A percentile compares a stretch with the other conserved stretches of the same genome.
These are phyloP conservation scores for Fragariocoptes setiger DNA, from an alignment of 1,140 invertebrate genomes.

Conservation along the genomic window DNA sequence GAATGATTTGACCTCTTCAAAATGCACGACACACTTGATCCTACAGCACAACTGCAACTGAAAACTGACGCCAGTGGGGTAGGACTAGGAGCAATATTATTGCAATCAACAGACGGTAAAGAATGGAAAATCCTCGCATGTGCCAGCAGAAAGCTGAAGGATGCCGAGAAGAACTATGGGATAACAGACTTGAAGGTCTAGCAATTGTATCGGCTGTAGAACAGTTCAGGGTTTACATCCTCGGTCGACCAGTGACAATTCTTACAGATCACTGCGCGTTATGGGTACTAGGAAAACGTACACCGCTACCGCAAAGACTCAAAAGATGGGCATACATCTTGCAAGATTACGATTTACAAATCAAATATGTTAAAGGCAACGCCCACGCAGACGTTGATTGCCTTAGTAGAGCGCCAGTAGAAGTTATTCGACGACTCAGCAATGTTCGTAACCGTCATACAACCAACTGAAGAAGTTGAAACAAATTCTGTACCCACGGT, in stretches of 20 bases:
- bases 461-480: too few species aligned
- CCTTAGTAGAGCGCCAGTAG: not conserved
- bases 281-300: not conserved
- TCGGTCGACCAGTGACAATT: conserved; percentile 13
- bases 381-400: not conserved
- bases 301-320: not conserved
- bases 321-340: not conserved
- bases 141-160: conserved; percentile 6
- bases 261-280: conserved; percentile 12
- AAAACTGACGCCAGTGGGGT: conserved; percentile 8
- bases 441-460: too few species aligned
- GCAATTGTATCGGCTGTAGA: conserved; percentile 12
- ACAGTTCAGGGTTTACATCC: conserved; percentile 13
- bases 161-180: conserved; percentile 8
- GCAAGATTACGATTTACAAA: not conserved
- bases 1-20: conserved; percentile 10
- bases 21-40: conserved; percentile 5
- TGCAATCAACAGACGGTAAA: conserved; percentile 3
- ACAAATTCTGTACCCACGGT: too few species aligned
- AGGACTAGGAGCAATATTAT: conserved; percentile 8
- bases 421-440: too few species aligned
- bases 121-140: conserved; percentile 7
- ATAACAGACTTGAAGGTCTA: conserved; percentile 12
- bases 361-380: not conserved
- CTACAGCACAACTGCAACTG: conserved; percentile 5